phyloP scores from a whole-genome alignment of 1,140 invertebrate genomes.

The Tetramorium simillimum region DNA sequence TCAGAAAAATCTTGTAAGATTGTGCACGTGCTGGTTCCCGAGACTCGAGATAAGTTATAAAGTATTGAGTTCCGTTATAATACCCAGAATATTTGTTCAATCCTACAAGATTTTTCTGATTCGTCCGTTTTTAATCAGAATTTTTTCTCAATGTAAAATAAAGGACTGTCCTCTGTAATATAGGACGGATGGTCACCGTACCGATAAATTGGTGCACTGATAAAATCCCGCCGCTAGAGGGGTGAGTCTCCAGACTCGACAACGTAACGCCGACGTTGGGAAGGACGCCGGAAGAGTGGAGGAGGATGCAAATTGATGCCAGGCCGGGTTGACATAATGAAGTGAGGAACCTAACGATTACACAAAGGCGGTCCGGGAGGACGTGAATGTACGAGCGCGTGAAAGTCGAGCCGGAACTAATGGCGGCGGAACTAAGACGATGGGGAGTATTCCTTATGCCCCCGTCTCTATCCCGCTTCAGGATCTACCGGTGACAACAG shows the following conservation, averaged over 20 bases:
- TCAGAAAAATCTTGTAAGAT: no score
- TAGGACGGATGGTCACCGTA: no score
- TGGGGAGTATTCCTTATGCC: constrained; percentile 67
- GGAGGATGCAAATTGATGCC: constrained; percentile 10
- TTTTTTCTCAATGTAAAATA: no score
- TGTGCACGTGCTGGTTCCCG: no score
- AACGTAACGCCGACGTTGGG: no score
- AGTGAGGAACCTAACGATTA: constrained; percentile 70
- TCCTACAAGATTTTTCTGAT: no score
- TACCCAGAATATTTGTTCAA: no score
- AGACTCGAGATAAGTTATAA: no score
- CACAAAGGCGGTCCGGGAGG: constrained; percentile 55
- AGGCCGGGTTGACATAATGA: constrained; percentile 56
- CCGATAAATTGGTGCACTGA: neutral
- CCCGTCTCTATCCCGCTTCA: constrained; percentile 17
- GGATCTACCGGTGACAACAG: constrained; percentile 67
- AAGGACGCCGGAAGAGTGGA: neutral
- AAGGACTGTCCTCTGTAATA: no score
- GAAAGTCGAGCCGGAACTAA: constrained; percentile 72
- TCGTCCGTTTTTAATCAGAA: no score
- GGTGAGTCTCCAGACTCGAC: neutral
- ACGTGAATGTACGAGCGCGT: constrained; percentile 34
- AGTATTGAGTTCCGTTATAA: no score
- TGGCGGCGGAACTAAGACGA: constrained; percentile 59
- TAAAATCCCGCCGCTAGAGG: no score